These are phyloP conservation scores for Kuschelorhynchus macadamiae DNA, from an alignment of 2,888 invertebrate genomes.

Conservation along the genomic window DNA sequence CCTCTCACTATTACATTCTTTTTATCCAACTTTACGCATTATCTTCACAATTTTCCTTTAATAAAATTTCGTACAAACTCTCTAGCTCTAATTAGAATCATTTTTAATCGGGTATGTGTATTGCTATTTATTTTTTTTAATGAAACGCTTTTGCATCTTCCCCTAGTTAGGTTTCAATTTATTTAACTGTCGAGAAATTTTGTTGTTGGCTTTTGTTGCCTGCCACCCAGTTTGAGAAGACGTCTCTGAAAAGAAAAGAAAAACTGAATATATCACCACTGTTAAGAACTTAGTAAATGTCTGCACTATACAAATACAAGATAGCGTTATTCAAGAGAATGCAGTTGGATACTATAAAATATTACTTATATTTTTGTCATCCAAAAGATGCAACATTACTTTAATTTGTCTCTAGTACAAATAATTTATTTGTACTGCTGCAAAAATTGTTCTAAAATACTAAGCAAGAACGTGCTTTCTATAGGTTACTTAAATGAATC, in stretches of 20 bases:
- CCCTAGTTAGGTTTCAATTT: conserved; percentile 64
- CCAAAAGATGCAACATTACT: too few relatives aligned
- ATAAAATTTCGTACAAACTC: conserved; percentile 49
- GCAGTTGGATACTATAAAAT: too few relatives aligned
- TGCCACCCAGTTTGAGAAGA: conserved; percentile 91
- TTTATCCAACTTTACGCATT: conserved; percentile 42
- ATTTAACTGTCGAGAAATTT: conserved; percentile 86
- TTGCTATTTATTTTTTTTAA: conserved; percentile 57
- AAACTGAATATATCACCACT: too few relatives aligned
- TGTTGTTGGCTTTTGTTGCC: conserved; percentile 85
- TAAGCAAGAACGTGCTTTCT: too few relatives aligned
- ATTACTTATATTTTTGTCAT: too few relatives aligned
- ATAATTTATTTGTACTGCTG: too few relatives aligned
- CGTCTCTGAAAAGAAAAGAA: conserved; percentile 78
- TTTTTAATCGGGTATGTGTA: conserved; percentile 55
- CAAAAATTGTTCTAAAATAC: too few relatives aligned
- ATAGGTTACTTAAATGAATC: too few relatives aligned
- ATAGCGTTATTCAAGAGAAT: too few relatives aligned
- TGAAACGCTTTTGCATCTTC: conserved; percentile 50
- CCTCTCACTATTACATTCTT: conserved; percentile 61
- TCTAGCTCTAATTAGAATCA: conserved; percentile 52
- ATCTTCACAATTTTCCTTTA: conserved; percentile 42
- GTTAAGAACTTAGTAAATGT: not conserved
- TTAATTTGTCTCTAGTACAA: too few relatives aligned
- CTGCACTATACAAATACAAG: too few relatives aligned